These are phyloP conservation scores for Agonum fuliginosum DNA, from an alignment of 2,888 invertebrate species.

Conservation along the genomic window DNA sequence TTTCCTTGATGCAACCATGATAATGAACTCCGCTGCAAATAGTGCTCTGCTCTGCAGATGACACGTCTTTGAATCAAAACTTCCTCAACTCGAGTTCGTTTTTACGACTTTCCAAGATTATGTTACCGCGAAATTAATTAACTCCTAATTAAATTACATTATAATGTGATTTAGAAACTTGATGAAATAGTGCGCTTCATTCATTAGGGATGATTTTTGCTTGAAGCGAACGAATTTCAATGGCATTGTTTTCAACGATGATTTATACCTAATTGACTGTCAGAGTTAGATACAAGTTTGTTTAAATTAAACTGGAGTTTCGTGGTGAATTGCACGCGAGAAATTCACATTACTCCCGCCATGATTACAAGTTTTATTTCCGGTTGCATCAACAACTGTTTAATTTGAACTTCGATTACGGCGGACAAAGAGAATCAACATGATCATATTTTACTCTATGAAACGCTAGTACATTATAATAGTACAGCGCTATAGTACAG, in stretches of 20 bases:
- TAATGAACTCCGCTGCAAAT: constrained; percentile 27
- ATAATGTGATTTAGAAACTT: constrained; percentile 34
- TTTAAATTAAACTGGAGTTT: constrained; percentile 38
- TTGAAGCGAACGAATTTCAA: background rate
- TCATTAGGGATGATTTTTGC: constrained; percentile 6
- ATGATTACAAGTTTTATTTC: constrained; percentile 47
- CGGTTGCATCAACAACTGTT: constrained; percentile 47
- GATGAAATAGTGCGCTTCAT: background rate
- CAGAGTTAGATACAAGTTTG: constrained; percentile 44
- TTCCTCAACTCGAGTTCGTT: constrained; percentile 26
- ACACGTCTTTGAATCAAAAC: constrained; percentile 41
- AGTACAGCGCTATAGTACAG: too few species aligned
- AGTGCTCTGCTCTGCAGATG: constrained; percentile 11
- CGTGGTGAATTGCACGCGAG: constrained; percentile 25
- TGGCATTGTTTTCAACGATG: constrained; percentile 13
- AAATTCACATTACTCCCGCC: constrained; percentile 23
- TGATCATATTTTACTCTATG: constrained; percentile 30
- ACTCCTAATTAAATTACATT: constrained; percentile 36
- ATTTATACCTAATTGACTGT: constrained; percentile 50
- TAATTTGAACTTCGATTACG: constrained; percentile 40
- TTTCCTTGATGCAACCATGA: constrained; percentile 27
- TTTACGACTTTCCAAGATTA: constrained; percentile 44
- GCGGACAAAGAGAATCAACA: constrained; percentile 22
- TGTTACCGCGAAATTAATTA: constrained; percentile 42
- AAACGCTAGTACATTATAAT: too few species aligned